phyloP scores from a whole-genome alignment of 1,140 invertebrate species.

The Steinernema khuongi region DNA sequence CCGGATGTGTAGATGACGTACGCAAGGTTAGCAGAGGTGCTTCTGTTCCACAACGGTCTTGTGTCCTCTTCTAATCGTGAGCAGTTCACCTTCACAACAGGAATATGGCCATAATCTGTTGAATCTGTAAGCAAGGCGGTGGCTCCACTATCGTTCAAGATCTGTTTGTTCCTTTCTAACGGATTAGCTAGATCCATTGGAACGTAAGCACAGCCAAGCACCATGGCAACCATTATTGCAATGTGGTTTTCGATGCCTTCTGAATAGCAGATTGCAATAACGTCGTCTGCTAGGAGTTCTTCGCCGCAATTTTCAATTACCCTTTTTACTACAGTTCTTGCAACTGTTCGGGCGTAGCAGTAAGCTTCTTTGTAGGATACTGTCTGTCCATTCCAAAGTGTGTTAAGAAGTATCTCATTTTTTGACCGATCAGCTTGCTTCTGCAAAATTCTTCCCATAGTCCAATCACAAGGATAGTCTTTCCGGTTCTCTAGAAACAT shows the following conservation, averaged over 20 bases:
- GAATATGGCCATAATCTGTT: constrained; percentile 6
- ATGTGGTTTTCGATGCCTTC: constrained; percentile 20
- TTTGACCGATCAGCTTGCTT: background rate
- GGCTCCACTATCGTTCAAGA: constrained; percentile 7
- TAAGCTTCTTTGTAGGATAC: constrained; percentile 3
- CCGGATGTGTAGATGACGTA: constrained; percentile 18
- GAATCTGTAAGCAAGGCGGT: background rate
- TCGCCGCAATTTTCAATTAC: background rate
- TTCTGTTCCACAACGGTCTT: too few relatives aligned
- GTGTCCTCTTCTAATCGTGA: background rate
- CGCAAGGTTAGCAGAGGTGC: background rate
- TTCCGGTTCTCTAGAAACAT: background rate
- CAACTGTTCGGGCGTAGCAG: background rate
- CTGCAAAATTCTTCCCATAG: background rate
- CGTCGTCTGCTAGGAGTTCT: constrained; percentile 13
- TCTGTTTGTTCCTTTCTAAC: background rate
- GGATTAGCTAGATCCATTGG: constrained; percentile 5
- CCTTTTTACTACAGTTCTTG: background rate
- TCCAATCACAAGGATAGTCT: background rate
- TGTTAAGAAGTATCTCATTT: background rate
- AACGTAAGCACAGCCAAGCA: constrained; percentile 24
- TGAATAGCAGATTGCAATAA: constrained; percentile 15
- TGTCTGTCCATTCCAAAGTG: background rate
- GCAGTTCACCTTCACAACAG: background rate
- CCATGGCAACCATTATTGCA: background rate